A percentile compares a stretch with the other conserved stretches of the same genome.
Evolutionary conservation across 2,113 vertebrate genomes (phyloP).

Genomic region (Melanerpes formicivorus): DNA sequence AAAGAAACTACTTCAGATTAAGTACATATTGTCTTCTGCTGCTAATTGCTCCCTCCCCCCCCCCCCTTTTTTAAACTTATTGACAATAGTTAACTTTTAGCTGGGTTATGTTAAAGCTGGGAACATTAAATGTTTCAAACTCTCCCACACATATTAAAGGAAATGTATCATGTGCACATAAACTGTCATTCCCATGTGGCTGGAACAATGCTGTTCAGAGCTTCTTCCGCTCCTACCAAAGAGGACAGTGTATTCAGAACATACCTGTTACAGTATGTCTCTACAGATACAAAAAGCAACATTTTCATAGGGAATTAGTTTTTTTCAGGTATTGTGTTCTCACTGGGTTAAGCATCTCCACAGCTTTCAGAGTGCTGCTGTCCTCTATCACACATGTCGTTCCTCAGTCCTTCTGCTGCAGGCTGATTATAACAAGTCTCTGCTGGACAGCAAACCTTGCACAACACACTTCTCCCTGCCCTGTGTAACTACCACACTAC

Average conservation of each 20-base stretch:
- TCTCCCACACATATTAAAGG: accelerated
- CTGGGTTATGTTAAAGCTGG: background rate
- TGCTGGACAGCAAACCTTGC: background rate
- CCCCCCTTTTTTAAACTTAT: background rate
- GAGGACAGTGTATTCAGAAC: background rate
- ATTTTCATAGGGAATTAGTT: background rate
- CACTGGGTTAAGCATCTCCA: background rate
- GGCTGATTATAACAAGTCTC: background rate
- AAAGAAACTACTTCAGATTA: background rate
- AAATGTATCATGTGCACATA: accelerated
- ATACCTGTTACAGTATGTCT: background rate
- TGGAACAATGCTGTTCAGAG: background rate
- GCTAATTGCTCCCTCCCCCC: background rate
- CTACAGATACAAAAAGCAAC: background rate
- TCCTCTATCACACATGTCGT: background rate
- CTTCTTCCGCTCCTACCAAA: background rate
- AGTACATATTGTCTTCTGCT: background rate
- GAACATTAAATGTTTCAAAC: background rate
- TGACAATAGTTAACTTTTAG: background rate
- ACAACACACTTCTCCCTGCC: background rate
- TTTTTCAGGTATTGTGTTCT: background rate
- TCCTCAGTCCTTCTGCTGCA: background rate
- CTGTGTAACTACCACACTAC: background rate
- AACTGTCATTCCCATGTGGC: background rate
- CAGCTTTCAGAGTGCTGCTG: background rate